Base-by-base conservation (phyloP, 2,113 vertebrate species). In the Artemisiospiza belli region DNA sequence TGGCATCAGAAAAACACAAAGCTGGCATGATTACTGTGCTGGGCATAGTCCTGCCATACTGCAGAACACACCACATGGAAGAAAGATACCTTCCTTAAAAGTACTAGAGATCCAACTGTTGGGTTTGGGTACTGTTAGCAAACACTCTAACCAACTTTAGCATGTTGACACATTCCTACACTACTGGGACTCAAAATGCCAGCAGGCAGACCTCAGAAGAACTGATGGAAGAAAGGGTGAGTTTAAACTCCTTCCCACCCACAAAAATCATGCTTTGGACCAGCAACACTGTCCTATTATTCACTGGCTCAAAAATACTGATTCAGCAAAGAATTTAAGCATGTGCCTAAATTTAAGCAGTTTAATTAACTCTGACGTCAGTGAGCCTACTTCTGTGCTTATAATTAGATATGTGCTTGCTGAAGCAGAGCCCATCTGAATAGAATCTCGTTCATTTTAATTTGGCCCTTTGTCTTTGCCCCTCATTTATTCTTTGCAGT, bases 311-410 rank as follows among this genome's bases (percentile, higher is more conserved):
- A 90, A 93, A 94, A 94, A 93, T 49, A 94, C 90, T 90, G 95
- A 96, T 86, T 96, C 93, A 96, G 93, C 93, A 95, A 96, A 97
- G 88, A 96, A 95, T 78, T 94, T 96, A 96, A 66, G 95, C 92
- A 96, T 96, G 76, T 90, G 90, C 93, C 96, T 96, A 97, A 95
- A 96, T 95, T 96, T 96, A 96, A 96, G 95, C 87, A 96, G 90
- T 97, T 97, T 95, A 96, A 96, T 96, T 96, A 96, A 96, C 94
- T 96, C 61, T 96, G 94, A 97, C 86, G 85, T 97, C 94, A 95
- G 86, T 61, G 72, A 95, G 85, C 64, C 95, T 95, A 83, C 94
- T 97, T 94, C 82, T 93, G 76, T 87, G 79, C 83, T 96, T 94
- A 95, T 94, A 96, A 96, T 97, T 96, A 96, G 90, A 93, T 90